Base-by-base conservation (phyloP, 2,113 vertebrate genomes). In the Apteryx owenii region DNA sequence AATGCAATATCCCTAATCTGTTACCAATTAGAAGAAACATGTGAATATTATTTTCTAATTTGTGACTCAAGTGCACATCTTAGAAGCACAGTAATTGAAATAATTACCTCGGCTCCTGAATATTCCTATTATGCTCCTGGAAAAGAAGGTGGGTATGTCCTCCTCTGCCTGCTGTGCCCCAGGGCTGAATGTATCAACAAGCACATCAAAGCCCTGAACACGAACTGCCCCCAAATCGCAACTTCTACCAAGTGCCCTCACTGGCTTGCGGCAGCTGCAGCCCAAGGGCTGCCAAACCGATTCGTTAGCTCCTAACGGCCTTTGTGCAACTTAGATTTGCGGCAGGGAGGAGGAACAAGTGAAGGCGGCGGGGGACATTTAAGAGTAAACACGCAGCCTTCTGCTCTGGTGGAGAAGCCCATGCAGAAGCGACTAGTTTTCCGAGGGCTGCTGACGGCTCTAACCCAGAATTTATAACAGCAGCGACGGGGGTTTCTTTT, bases 31-130 rank as follows among this genome's bases (percentile, higher is more conserved):
- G 96, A 95, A 97, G 98, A 96, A 98, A 98, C 96, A 98, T 94
- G 95, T 95, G 98, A 98, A 97, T 96, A 98, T 98, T 98, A 97
- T 98, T 98, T 98, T 98, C 98, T 98, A 97, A 98, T 98, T 98
- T 98, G 97, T 96, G 98, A 97, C 93, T 97, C 72, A 84, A 96
- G 86, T 78, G 88, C 16, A 56, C 94, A 91, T 98, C 98, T 95
- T 98, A 98, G 97, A 97, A 98, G 98, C 96, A 95, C 97, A 97
- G 96, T 98, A 98, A 98, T 97, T 98, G 98, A 97, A 98, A 98
- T 98, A 98, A 99, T 98, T 98, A 98, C 73, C 85, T 54, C 7
- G 46, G 92, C 96, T 98, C 79, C 96, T 97, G 97, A 98, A 97
- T 96, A 96, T 98, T 98, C 93, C 97, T 96, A 93, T 98, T 94